Conservation (phyloP, 2,113 vertebrate species). For the Strix uralensis region DNA sequence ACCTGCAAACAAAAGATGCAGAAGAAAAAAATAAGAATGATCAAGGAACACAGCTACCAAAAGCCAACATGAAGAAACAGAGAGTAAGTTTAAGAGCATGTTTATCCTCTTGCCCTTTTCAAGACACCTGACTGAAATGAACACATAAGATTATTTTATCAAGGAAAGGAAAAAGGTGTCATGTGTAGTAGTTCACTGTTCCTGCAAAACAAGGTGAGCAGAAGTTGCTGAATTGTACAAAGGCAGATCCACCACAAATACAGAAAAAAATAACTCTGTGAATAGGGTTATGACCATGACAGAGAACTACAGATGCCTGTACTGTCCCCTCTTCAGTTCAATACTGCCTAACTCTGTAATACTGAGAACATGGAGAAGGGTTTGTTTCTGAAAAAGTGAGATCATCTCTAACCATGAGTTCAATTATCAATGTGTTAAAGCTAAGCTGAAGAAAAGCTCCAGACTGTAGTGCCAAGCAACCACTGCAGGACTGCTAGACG, state of each 20-base stretch:
- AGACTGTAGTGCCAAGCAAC: not conserved
- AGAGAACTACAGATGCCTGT: not conserved
- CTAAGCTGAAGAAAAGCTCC: not conserved
- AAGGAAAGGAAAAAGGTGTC: not conserved
- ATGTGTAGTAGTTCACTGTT: not conserved
- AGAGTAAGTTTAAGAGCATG: not conserved
- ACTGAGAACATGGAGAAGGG: not conserved
- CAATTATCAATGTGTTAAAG: not conserved
- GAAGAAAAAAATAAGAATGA: not conserved
- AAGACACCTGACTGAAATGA: not conserved
- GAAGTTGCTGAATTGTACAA: not conserved
- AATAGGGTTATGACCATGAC: not conserved
- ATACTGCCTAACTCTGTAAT: not conserved
- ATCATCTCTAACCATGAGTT: not conserved
- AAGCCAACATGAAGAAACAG: not conserved
- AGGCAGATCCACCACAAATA: not conserved
- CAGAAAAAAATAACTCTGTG: not conserved
- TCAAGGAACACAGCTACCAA: not conserved
- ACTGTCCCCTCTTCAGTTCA: not conserved
- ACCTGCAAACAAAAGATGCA: not conserved
- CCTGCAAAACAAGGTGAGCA: not conserved
- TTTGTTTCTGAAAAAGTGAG: not conserved
- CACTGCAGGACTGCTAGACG: not conserved
- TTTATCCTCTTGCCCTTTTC: not conserved
- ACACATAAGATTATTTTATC: not conserved